These are phyloP conservation scores for Elephantulus edwardii DNA, from an alignment of 2,113 vertebrate genomes.

Conservation along the genomic window DNA sequence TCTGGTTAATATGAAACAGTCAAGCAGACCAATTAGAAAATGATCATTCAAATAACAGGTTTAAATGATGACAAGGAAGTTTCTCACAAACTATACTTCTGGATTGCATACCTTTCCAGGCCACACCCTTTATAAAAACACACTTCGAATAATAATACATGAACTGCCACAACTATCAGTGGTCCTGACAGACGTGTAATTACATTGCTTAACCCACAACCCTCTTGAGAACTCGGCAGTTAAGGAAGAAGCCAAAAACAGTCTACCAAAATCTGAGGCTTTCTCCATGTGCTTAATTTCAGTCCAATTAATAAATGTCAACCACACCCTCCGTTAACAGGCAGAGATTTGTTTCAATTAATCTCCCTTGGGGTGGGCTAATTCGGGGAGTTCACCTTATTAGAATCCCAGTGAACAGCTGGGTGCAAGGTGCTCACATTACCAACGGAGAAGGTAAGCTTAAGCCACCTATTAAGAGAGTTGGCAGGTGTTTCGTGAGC, in stretches of 20 bases:
- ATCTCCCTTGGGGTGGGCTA: conserved; percentile 62
- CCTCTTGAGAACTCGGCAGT: conserved; percentile 16
- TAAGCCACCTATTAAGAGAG: not conserved
- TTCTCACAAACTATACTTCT: conserved; percentile 46
- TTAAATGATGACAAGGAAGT: not conserved
- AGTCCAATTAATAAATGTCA: conserved; percentile 53
- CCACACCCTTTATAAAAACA: conserved; percentile 51
- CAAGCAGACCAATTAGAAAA: not conserved
- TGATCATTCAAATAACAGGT: conserved; percentile 6
- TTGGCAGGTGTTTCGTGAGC: not conserved
- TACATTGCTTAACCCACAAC: conserved; percentile 45
- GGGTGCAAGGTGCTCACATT: conserved; percentile 65
- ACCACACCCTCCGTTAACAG: conserved; percentile 9
- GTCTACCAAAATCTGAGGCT: conserved; percentile 49
- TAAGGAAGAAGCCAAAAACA: conserved; percentile 4
- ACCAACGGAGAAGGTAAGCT: conserved; percentile 4
- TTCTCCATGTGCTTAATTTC: conserved; percentile 40
- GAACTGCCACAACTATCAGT: conserved; percentile 53
- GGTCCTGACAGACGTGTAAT: conserved; percentile 51
- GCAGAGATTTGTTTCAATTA: conserved; percentile 50
- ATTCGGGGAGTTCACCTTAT: conserved; percentile 52
- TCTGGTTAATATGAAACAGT: no score
- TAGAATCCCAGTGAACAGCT: conserved; percentile 43
- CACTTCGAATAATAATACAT: conserved; percentile 28
- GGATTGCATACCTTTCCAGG: conserved; percentile 30